Conservation (phyloP, 1,140 invertebrate genomes). For the Eriosoma lanigerum region DNA sequence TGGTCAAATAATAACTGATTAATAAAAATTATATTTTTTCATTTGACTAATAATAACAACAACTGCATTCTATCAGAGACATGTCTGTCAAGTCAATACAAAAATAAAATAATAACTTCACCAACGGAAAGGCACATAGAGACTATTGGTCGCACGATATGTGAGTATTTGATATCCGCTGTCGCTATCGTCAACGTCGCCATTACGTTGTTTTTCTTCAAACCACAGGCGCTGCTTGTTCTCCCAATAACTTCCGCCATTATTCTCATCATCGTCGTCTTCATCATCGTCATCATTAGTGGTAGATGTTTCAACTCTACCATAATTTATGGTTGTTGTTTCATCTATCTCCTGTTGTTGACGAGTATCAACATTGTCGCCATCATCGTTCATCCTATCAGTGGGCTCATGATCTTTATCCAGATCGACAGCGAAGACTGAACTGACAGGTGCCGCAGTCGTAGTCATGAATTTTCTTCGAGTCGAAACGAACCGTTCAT, state of each 20-base stretch:
- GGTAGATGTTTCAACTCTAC: too few species aligned
- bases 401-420: neutral
- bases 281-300: neutral
- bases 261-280: neutral
- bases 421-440: neutral
- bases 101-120: too few species aligned
- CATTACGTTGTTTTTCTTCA: neutral
- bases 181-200: neutral
- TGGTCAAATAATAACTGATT: too few species aligned
- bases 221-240: neutral
- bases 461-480: neutral
- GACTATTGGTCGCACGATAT: neutral
- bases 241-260: neutral
- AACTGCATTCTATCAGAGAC: too few species aligned
- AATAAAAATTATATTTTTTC: too few species aligned
- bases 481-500: neutral
- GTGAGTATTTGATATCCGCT: neutral
- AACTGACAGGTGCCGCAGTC: neutral
- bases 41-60: too few species aligned
- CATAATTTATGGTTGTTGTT: neutral
- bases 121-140: conserved; percentile 26
- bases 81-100: too few species aligned
- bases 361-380: too few species aligned
- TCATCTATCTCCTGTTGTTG: neutral
- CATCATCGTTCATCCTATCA: neutral